Evolutionary conservation across 2,113 vertebrate species (phyloP).

Genomic region (Bos indicus): DNA sequence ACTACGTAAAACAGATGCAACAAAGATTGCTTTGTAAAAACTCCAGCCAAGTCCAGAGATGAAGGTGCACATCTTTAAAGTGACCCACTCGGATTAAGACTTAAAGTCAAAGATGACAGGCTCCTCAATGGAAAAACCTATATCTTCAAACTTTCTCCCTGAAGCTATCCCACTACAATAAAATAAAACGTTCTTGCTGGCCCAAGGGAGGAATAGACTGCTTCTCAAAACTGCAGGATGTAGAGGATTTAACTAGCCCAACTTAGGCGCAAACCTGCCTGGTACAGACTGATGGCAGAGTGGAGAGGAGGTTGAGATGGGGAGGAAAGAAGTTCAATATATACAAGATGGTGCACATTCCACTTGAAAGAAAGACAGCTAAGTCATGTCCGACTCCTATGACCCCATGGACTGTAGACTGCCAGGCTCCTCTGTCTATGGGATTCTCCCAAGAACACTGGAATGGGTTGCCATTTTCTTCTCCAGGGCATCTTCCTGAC

Average conservation of each 20-base stretch:
- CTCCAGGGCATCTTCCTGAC: not conserved
- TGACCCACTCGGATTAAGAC: too few relatives aligned
- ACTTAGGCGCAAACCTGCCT: not conserved
- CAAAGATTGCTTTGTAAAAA: not conserved
- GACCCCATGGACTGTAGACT: not conserved
- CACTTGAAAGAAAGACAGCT: not conserved
- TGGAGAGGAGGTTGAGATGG: not conserved
- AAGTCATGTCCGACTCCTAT: accelerated
- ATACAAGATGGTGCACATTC: not conserved
- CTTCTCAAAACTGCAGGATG: not conserved
- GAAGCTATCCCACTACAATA: not conserved
- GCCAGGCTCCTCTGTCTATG: not conserved
- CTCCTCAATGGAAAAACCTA: not conserved
- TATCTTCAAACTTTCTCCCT: not conserved
- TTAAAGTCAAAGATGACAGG: not conserved
- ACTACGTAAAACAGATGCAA: not conserved
- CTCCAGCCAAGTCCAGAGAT: not conserved
- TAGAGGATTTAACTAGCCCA: not conserved
- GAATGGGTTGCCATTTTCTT: not conserved
- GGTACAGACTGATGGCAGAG: not conserved
- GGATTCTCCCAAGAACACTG: not conserved
- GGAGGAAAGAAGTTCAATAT: not conserved
- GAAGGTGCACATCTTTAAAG: not conserved
- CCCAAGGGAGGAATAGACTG: not conserved
- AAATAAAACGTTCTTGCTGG: not conserved